These are phyloP conservation scores for Oenanthe oenanthe DNA, from an alignment of 2,113 vertebrate genomes.

Conservation along the genomic window DNA sequence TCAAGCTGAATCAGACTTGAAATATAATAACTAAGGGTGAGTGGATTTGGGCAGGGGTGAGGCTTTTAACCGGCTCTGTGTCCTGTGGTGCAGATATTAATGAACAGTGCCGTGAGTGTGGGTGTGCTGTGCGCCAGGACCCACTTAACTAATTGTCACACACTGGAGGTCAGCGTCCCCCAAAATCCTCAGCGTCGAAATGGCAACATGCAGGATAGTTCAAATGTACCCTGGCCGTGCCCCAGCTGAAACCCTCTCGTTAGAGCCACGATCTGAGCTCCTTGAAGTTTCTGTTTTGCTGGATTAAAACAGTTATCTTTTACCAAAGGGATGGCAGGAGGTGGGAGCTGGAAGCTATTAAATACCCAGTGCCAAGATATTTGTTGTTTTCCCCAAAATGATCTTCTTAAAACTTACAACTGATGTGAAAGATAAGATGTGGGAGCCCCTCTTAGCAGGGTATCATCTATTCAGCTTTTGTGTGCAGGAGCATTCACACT, in stretches of 20 bases:
- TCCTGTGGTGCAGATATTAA: constrained; percentile 44
- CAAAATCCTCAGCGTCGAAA: background rate
- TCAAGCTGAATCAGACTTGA: constrained; percentile 58
- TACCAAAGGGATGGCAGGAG: background rate
- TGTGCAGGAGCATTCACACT: constrained; percentile 21
- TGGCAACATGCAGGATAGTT: background rate
- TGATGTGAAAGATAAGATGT: constrained; percentile 20
- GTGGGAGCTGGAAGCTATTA: background rate
- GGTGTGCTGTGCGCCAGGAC: background rate
- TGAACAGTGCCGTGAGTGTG: background rate
- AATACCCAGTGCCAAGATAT: background rate
- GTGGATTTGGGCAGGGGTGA: constrained; percentile 25
- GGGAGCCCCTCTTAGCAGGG: constrained; percentile 47
- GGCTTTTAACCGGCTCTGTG: constrained; percentile 23
- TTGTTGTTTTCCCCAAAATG: background rate
- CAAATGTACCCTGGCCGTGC: background rate
- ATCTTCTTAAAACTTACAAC: background rate
- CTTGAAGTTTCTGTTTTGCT: background rate
- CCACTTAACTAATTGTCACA: constrained; percentile 42
- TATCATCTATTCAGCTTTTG: constrained; percentile 59
- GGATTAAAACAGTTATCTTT: background rate
- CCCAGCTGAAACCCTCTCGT: background rate
- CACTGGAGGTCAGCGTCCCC: background rate
- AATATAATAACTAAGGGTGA: constrained; percentile 30
- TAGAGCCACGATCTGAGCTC: background rate